phyloP scores from a whole-genome alignment of 2,888 invertebrate genomes.

The Limnephilus auricula region DNA sequence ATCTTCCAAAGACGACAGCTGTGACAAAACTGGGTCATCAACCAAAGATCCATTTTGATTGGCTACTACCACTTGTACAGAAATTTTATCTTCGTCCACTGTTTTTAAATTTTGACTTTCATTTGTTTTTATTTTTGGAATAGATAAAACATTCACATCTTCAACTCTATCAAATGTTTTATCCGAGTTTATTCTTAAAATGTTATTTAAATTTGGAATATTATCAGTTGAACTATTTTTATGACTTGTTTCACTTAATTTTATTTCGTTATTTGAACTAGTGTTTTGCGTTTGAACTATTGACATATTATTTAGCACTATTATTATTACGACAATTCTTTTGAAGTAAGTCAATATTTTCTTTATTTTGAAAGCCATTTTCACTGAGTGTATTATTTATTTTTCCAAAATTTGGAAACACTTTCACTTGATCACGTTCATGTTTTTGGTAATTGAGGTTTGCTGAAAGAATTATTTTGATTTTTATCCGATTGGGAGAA shows the following conservation, averaged over 20 bases:
- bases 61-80: neutral
- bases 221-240: neutral
- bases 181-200: constrained; percentile 28
- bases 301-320: neutral
- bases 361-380: constrained; percentile 35
- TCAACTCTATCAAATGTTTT: neutral
- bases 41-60: constrained; percentile 43
- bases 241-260: neutral
- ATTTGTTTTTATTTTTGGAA: neutral
- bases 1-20: constrained; percentile 11
- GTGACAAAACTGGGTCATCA: constrained; percentile 44
- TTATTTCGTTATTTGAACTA: neutral
- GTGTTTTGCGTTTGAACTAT: neutral
- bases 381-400: neutral
- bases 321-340: constrained; percentile 17
- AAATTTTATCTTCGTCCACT: neutral
- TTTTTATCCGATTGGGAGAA: no score
- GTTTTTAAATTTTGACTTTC: neutral
- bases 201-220: neutral
- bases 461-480: neutral
- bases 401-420: neutral
- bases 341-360: neutral
- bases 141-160: neutral
- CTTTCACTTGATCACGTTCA: constrained; percentile 17
- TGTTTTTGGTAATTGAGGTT: neutral